Evolutionary conservation across 2,797 vertebrate genomes (phyloP).

Genomic region (Sebastes itinus): DNA sequence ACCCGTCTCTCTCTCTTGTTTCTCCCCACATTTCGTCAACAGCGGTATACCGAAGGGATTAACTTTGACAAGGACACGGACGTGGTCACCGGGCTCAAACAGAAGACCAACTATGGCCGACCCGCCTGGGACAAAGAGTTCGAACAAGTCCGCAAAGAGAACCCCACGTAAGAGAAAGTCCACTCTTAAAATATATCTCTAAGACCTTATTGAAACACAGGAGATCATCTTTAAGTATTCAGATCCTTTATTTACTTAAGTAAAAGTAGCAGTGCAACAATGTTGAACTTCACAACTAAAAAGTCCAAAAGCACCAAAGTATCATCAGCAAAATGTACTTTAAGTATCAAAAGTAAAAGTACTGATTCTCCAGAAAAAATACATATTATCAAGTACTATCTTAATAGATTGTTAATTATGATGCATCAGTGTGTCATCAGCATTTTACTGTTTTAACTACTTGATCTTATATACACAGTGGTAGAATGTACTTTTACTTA

Average conservation of each 20-base stretch:
- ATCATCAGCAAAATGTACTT: background rate
- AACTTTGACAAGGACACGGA: conserved; percentile 71
- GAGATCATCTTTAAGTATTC: background rate
- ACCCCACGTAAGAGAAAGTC: conserved; percentile 85
- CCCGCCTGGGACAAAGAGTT: conserved; percentile 93
- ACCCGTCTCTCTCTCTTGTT: background rate
- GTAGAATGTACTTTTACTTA: background rate
- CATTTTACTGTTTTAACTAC: background rate
- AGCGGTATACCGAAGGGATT: conserved; percentile 52
- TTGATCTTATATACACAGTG: background rate
- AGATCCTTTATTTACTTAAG: background rate
- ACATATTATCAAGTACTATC: background rate
- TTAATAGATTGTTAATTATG: background rate
- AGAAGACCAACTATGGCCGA: conserved; percentile 91
- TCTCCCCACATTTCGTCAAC: conserved; percentile 41
- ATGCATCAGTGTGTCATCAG: background rate
- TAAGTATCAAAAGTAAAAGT: background rate
- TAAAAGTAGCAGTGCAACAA: background rate
- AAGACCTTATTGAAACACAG: background rate
- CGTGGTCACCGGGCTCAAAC: conserved; percentile 90
- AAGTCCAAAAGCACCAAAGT: background rate
- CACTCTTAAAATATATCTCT: background rate
- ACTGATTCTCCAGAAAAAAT: background rate
- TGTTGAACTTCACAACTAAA: background rate
- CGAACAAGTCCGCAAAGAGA: conserved; percentile 84